Conservation (phyloP, 2,888 invertebrate genomes). For the Pantelozetes paolii region DNA sequence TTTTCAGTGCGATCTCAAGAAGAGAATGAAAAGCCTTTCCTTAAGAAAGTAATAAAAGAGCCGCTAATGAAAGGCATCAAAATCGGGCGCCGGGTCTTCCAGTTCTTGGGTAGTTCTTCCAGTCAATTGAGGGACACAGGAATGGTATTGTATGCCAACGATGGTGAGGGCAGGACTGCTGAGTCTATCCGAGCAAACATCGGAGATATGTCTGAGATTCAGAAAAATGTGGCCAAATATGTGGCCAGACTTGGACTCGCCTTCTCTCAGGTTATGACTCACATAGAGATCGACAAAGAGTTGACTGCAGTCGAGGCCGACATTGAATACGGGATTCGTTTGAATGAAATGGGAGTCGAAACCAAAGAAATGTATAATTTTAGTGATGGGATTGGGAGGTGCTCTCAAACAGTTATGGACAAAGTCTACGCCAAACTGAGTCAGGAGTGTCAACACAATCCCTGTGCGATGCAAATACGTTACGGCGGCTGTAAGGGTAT, state of each 20-base stretch:
- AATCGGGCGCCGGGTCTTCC: constrained; percentile 46
- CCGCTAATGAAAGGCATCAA: constrained; percentile 41
- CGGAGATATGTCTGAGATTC: constrained; percentile 47
- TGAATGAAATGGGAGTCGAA: not conserved
- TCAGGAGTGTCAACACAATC: constrained; percentile 34
- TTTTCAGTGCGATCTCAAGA: constrained; percentile 29
- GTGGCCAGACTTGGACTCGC: constrained; percentile 54
- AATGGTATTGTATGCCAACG: constrained; percentile 47
- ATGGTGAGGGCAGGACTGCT: constrained; percentile 44
- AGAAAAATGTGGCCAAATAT: constrained; percentile 50
- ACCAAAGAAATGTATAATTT: constrained; percentile 43
- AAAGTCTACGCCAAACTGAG: constrained; percentile 26
- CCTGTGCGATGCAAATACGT: constrained; percentile 48
- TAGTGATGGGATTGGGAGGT: constrained; percentile 47
- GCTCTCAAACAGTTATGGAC: constrained; percentile 44
- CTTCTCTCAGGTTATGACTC: constrained; percentile 49
- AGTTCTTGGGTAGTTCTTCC: constrained; percentile 48
- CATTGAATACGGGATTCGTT: constrained; percentile 15
- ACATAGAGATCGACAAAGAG: not conserved
- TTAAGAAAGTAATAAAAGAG: constrained; percentile 40
- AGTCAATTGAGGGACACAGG: constrained; percentile 49
- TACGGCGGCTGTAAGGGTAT: constrained; percentile 49
- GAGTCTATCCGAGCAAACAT: constrained; percentile 45
- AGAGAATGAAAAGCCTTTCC: not conserved
- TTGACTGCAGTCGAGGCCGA: not conserved